Conservation (phyloP, 2,113 vertebrate species). For the Alethe diademata region DNA sequence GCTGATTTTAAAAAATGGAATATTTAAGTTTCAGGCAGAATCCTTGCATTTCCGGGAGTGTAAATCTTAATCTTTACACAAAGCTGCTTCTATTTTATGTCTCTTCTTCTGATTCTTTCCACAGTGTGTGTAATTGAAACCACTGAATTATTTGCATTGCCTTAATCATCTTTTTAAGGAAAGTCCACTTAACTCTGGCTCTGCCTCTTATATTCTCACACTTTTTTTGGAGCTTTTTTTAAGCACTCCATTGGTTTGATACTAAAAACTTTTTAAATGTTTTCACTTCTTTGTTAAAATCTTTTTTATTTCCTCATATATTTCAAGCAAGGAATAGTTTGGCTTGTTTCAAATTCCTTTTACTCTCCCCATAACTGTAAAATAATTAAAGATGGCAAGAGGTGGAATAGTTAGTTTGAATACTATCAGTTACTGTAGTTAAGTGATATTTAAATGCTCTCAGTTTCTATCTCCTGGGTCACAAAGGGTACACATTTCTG, state of each 20-base stretch:
- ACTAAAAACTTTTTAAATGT: not conserved
- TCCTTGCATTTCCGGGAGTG: not conserved
- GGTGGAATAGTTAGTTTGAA: not conserved
- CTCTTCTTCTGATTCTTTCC: not conserved
- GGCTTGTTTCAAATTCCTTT: not conserved
- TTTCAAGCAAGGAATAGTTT: not conserved
- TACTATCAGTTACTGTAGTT: not conserved
- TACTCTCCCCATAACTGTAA: not conserved
- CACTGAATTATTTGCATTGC: not conserved
- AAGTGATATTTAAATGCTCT: not conserved
- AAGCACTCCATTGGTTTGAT: not conserved
- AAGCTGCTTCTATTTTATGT: not conserved
- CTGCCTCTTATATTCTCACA: not conserved
- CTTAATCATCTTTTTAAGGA: not conserved
- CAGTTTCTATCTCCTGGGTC: not conserved
- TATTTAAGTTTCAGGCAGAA: not conserved
- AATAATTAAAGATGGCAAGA: not conserved
- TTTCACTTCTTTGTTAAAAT: not conserved
- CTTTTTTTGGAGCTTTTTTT: not conserved
- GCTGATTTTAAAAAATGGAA: not conserved
- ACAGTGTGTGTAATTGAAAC: not conserved
- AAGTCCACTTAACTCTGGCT: not conserved
- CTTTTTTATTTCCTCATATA: not conserved
- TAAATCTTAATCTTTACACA: not conserved
- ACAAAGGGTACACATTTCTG: not conserved